Percentiles rank a stretch among this genome's conserved stretches.
Conservation (phyloP, 2,797 vertebrate species). For the Acipenser ruthenus region DNA sequence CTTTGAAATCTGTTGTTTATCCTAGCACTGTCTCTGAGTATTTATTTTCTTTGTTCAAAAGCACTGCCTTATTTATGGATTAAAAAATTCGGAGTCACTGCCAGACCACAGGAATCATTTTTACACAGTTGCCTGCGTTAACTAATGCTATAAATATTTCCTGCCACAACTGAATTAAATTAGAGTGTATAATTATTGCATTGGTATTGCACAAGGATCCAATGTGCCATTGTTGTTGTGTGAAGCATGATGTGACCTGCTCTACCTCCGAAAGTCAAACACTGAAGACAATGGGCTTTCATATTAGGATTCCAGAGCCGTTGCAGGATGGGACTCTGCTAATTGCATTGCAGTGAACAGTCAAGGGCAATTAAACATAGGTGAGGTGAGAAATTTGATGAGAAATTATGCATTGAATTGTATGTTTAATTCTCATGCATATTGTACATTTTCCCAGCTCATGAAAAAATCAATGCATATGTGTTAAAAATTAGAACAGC, state of each 20-base stretch:
- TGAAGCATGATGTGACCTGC: slow-evolving; percentile 18
- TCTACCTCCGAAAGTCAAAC: slow-evolving; percentile 43
- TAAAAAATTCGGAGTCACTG: too few species aligned
- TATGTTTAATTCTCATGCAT: slow-evolving; percentile 20
- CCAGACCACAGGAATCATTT: too few species aligned
- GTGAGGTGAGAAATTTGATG: slow-evolving; percentile 29
- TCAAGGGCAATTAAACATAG: slow-evolving; percentile 45
- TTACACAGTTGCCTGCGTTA: too few species aligned
- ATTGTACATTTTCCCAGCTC: slow-evolving; percentile 17
- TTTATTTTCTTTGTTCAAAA: too few species aligned
- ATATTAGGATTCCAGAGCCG: slow-evolving; percentile 33
- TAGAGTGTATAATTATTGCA: too few species aligned
- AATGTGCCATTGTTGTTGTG: slow-evolving; percentile 6
- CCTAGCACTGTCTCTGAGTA: too few species aligned
- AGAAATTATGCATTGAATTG: slow-evolving; percentile 30
- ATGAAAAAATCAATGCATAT: slow-evolving; percentile 12
- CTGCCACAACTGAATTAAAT: too few species aligned
- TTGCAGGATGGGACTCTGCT: slow-evolving; percentile 32
- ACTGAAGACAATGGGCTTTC: slow-evolving; percentile 20
- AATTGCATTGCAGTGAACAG: slow-evolving; percentile 42
- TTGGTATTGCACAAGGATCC: too few species aligned
- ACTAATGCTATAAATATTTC: too few species aligned
- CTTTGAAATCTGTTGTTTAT: too few species aligned
- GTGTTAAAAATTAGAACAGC: slow-evolving; percentile 20
- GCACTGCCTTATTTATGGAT: too few species aligned